phyloP scores from a whole-genome alignment of 2,113 vertebrate genomes.

The Periophthalmodon schlosseri region DNA sequence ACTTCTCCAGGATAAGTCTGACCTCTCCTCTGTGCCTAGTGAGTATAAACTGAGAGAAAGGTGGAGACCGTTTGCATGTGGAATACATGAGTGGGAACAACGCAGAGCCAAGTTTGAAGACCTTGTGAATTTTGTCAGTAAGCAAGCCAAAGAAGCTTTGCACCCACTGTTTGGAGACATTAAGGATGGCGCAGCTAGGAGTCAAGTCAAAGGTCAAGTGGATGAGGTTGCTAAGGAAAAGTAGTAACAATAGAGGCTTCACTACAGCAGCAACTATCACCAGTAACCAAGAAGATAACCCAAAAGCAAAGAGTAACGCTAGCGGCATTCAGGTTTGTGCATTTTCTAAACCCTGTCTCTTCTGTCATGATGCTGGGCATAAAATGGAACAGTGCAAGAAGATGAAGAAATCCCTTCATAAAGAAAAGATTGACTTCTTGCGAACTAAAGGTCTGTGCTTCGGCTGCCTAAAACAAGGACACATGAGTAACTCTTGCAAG shows the following conservation, averaged over 20 bases:
- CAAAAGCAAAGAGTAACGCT: too few species aligned
- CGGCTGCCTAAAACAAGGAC: not conserved
- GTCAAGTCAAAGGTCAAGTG: too few species aligned
- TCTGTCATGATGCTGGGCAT: not conserved
- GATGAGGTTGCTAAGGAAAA: not conserved
- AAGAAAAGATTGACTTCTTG: not conserved
- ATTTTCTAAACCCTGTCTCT: not conserved
- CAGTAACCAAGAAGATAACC: not conserved
- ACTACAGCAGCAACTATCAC: not conserved
- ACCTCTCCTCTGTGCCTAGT: too few species aligned
- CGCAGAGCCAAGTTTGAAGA: slow-evolving; percentile 1
- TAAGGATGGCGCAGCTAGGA: not conserved
- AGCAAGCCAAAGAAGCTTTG: not conserved
- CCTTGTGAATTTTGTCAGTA: not conserved
- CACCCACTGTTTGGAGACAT: not conserved
- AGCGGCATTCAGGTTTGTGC: not conserved
- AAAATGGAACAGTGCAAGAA: not conserved
- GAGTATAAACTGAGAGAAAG: slow-evolving; percentile 1
- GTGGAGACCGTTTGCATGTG: not conserved
- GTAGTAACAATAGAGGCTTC: not conserved
- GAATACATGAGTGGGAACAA: not conserved
- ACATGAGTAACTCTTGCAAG: not conserved
- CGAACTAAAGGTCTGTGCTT: not conserved
- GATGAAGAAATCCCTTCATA: not conserved
- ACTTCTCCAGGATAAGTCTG: too few species aligned